Evolutionary conservation across 2,888 invertebrate genomes (phyloP), one percentile per base, ranked within the genome.

Genomic region (Acronicta leporina): DNA sequence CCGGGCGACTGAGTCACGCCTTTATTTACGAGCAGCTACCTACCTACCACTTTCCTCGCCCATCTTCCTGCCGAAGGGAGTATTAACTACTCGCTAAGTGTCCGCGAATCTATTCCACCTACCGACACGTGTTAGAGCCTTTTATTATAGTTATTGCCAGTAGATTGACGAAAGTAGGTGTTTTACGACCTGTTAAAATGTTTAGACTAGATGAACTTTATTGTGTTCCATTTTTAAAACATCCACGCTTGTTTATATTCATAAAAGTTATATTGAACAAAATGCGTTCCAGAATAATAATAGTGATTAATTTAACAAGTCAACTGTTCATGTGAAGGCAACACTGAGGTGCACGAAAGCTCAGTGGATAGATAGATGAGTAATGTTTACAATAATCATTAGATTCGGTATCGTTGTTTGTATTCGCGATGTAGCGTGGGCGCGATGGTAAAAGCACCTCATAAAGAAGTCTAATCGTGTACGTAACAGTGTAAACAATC

Each of bases 391-490:
- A 80, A 84, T 84, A 84, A 86, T 87, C 82, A 87, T 89, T 87
- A 88, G 79, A 85, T 81, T 76, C 81, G 68, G 82, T 81, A 82
- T 81, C 81, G 77, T 57, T 68, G 89, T 89, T 88, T 90, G 89
- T 86, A 86, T 88, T 87, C 88, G 87, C 87, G 82, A 82, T 77
- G 81, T 57, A 64, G 81, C 83, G 87, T 86, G 86, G 89, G 89
- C 75, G 87, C 79, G 76, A 81, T 82, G 82, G 82, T 82, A 79
- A 80, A 83, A 85, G 86, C 88, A 85, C 83, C 89, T 86, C 89
- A 87, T 90, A 90, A 89, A 88, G 86, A 80, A 87, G 83, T 87
- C 87, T 87, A 87, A 88, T 88, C 87, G 86, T 85, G 81, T 79
- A 82, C 83, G 81, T 76, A 82, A 83, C 81, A 76, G 73, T 80